Percentiles rank a stretch among this genome's conserved stretches.
Evolutionary conservation across 2,888 invertebrate genomes (phyloP).

Genomic region (Torymus auratus): DNA sequence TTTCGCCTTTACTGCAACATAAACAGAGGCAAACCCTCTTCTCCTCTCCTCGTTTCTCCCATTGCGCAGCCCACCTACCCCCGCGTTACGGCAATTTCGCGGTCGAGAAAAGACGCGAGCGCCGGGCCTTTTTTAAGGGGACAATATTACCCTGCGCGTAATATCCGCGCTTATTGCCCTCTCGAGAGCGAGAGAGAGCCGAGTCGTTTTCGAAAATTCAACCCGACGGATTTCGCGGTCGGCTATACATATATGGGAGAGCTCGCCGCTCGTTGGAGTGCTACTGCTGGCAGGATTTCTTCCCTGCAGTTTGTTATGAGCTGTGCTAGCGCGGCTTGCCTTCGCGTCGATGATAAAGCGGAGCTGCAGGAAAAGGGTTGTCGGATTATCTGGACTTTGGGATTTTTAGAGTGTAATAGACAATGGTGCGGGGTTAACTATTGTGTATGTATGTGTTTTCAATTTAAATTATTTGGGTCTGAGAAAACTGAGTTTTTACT

Average conservation of each 20-base stretch:
- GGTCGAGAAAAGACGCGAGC: constrained; percentile 38
- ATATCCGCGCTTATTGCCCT: constrained; percentile 33
- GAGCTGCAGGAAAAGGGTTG: too few species aligned
- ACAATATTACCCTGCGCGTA: constrained; percentile 29
- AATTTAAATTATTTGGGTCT: too few species aligned
- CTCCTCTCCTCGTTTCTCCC: neutral
- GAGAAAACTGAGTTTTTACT: too few species aligned
- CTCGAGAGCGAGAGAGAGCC: neutral
- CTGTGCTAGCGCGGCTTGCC: neutral
- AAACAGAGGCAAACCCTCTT: constrained; percentile 16
- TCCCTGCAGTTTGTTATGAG: neutral
- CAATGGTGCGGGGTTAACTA: too few species aligned
- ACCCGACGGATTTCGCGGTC: neutral
- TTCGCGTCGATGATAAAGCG: constrained; percentile 13
- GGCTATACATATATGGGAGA: too few species aligned
- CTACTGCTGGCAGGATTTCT: neutral
- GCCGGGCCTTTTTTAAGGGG: constrained; percentile 7
- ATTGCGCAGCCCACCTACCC: neutral
- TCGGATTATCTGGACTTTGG: too few species aligned
- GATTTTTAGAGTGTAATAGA: too few species aligned
- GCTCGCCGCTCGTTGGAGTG: too few species aligned
- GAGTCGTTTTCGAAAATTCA: constrained; percentile 41
- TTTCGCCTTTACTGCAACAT: constrained; percentile 36
- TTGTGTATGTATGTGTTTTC: too few species aligned
- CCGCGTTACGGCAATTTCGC: constrained; percentile 30